Base-by-base conservation (phyloP, 2,797 vertebrate species). In the Podarcis siculus region DNA sequence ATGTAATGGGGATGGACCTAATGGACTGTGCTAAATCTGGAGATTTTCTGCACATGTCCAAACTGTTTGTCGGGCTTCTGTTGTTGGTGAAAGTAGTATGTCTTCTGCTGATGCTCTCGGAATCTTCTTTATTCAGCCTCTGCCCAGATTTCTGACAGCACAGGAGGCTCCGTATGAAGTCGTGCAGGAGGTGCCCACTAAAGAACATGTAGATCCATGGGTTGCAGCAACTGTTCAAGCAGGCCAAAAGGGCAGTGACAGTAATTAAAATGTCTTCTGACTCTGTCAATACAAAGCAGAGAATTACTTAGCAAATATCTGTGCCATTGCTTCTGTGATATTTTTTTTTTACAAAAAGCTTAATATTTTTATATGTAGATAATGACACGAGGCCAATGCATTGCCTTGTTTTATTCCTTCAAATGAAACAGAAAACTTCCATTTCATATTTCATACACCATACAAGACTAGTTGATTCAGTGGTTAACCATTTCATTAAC, bases 161-260 rank as follows among this genome's bases (percentile, higher is more conserved):
- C 1, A 95, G 96, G 89, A 99, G 97, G 92, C 98, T 98, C 88
- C 96, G 97, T 67, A 98, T 67, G 27, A 98, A 98, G 94, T 99
- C 98, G 87, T 99, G 98, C 58, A 99, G 97, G 84, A 99, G 98
- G 89, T 99, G 98, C 2, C 99, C 98, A 0, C 99, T 99, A 94
- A 99, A 99, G 95, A 99, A 98, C 99, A 99, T 99, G 96, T 99
- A 99, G 94, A 99, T 99, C 99, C 99, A 99, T 0, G 99, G 99
- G 95, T 99, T 99, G 88, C 98, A 99, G 96, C 99, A 99, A 89
- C 99, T 99, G 95, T 99, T 99, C 93, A 99, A 97, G 87, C 98
- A 99, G 91, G 98, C 98, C 86, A 99, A 95, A 88, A 99, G 97
- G 0, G 98, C 98, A 0, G 98, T 98, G 91, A 99, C 98, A 17